These are phyloP conservation scores for Athene noctua DNA, from an alignment of 2,113 vertebrate genomes.

Conservation along the genomic window DNA sequence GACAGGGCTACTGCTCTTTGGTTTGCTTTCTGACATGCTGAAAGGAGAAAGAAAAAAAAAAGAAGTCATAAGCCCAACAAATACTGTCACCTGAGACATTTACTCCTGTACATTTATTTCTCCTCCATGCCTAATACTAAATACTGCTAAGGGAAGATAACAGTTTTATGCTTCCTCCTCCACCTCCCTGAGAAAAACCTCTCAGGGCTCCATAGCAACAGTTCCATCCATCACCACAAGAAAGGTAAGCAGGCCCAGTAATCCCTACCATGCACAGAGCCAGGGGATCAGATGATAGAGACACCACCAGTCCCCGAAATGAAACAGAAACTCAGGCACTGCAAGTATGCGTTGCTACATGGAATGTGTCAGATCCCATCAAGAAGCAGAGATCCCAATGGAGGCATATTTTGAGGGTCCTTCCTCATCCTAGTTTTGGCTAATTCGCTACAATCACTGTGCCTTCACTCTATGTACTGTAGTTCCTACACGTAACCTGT, in stretches of 20 bases:
- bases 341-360: background rate
- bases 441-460: background rate
- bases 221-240: background rate
- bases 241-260: background rate
- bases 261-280: background rate
- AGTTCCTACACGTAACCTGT: constrained; percentile 70
- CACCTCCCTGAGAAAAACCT: background rate
- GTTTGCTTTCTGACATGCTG: constrained; percentile 81
- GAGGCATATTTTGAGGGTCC: background rate
- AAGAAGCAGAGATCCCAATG: background rate
- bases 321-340: background rate
- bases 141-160: background rate
- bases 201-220: background rate
- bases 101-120: background rate
- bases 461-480: background rate
- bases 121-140: background rate
- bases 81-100: background rate
- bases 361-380: background rate
- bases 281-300: background rate
- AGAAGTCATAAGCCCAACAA: background rate
- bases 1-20: constrained; percentile 87
- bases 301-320: background rate
- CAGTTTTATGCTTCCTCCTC: background rate
- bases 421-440: background rate
- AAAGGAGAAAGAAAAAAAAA: background rate